These are phyloP conservation scores for Agapostemon virescens DNA, from an alignment of 2,888 invertebrate species.

Conservation along the genomic window DNA sequence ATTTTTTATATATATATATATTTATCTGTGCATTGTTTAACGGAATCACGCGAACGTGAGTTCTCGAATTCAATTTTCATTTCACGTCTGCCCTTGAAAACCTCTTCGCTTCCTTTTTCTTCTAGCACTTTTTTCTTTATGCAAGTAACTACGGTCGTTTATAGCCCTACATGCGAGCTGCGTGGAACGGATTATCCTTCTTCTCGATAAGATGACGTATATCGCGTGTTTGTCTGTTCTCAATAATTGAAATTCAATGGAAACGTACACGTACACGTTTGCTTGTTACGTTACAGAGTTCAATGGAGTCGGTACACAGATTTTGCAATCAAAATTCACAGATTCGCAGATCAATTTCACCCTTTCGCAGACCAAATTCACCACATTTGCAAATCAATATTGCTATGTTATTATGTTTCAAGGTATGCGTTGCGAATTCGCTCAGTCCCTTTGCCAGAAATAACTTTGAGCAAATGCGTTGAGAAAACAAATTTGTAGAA, in stretches of 20 bases:
- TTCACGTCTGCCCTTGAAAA: slow-evolving; percentile 14
- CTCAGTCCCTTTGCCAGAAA: too few relatives aligned
- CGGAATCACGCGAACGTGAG: slow-evolving; percentile 15
- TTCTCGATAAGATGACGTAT: slow-evolving; percentile 43
- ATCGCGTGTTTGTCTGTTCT: slow-evolving; percentile 13
- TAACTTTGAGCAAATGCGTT: too few relatives aligned
- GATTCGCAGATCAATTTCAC: neutral
- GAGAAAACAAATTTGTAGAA: too few relatives aligned
- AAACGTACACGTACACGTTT: slow-evolving; percentile 22
- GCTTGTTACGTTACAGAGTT: slow-evolving; percentile 8
- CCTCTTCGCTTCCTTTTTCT: slow-evolving; percentile 14
- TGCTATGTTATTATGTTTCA: too few relatives aligned
- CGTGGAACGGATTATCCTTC: slow-evolving; percentile 58
- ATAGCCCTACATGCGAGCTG: slow-evolving; percentile 48
- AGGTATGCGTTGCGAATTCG: too few relatives aligned
- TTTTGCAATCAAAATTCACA: neutral
- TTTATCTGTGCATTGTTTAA: slow-evolving; percentile 31
- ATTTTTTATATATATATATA: neutral
- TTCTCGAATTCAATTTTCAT: slow-evolving; percentile 23
- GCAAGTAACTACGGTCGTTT: slow-evolving; percentile 44
- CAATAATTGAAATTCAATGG: slow-evolving; percentile 29
- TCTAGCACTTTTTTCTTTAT: slow-evolving; percentile 35
- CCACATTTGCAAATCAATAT: too few relatives aligned
- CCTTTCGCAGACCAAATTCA: too few relatives aligned
- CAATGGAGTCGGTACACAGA: slow-evolving; percentile 7